Evolutionary conservation across 2,888 invertebrate genomes (phyloP).

Genomic region (Teleiodes luculella): DNA sequence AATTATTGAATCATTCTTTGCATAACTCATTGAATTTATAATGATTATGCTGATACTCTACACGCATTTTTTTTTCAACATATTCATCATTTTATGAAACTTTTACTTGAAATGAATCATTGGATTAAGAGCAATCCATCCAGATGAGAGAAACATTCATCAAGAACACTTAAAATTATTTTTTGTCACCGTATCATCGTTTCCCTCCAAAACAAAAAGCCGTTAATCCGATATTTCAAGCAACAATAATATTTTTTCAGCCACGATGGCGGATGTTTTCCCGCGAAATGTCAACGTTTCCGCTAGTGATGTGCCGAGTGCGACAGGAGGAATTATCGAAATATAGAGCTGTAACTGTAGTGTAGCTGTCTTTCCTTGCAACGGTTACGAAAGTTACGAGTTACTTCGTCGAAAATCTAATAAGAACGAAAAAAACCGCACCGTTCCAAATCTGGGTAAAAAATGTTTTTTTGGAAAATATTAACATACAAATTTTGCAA

Average conservation of each 20-base stretch:
- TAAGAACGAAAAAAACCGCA: too few relatives aligned
- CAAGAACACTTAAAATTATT: slow-evolving; percentile 7
- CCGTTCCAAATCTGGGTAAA: too few relatives aligned
- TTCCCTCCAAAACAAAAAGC: slow-evolving; percentile 1
- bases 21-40: too few relatives aligned
- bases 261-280: slow-evolving; percentile 46
- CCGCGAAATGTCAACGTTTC: slow-evolving; percentile 48
- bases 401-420: too few relatives aligned
- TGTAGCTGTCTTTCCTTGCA: too few relatives aligned
- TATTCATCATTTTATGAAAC: neutral
- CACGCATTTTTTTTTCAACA: too few relatives aligned
- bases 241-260: slow-evolving; percentile 49
- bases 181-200: slow-evolving; percentile 10
- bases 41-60: too few relatives aligned
- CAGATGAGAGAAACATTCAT: slow-evolving; percentile 12
- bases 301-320: slow-evolving; percentile 21
- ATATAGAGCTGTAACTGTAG: too few relatives aligned
- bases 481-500: too few relatives aligned
- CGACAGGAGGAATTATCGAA: too few relatives aligned
- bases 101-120: neutral
- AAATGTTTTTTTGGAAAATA: too few relatives aligned
- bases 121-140: slow-evolving; percentile 4
- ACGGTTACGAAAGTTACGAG: too few relatives aligned
- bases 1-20: neutral
- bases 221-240: slow-evolving; percentile 26